Evolutionary conservation across 2,797 vertebrate species (phyloP).

Genomic region (Mormyrops boulengeri): DNA sequence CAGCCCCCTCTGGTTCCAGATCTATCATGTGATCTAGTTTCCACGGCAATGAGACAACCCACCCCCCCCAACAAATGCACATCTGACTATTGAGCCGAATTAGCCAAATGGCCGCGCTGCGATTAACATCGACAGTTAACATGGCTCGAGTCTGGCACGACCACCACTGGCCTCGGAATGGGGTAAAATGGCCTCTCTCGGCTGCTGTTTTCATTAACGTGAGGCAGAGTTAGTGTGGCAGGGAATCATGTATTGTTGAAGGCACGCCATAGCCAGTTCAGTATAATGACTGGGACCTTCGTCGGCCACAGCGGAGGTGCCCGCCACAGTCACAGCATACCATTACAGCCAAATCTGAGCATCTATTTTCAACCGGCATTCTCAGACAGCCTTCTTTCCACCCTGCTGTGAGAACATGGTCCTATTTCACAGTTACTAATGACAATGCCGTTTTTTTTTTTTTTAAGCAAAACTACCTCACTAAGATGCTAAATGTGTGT

Average conservation of each 20-base stretch:
- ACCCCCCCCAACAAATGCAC: background rate
- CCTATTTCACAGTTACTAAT: background rate
- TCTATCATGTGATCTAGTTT: background rate
- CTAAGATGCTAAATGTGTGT: background rate
- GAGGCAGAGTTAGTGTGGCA: background rate
- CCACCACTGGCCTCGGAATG: background rate
- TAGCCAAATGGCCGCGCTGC: background rate
- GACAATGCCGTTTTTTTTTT: background rate
- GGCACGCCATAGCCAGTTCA: background rate
- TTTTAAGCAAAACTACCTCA: background rate
- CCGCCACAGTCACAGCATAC: background rate
- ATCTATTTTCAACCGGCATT: background rate
- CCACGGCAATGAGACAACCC: background rate
- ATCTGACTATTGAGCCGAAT: background rate
- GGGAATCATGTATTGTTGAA: no score
- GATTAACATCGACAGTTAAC: background rate
- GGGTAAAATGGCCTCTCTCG: background rate
- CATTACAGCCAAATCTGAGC: background rate
- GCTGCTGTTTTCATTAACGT: background rate
- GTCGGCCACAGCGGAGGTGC: background rate
- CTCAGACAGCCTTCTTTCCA: background rate
- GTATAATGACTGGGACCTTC: background rate
- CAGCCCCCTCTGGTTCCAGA: background rate
- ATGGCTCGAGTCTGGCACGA: background rate
- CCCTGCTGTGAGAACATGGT: conserved; percentile 8